Base-by-base conservation (phyloP, 2,888 invertebrate genomes). In the Drosophila nigricruria region DNA sequence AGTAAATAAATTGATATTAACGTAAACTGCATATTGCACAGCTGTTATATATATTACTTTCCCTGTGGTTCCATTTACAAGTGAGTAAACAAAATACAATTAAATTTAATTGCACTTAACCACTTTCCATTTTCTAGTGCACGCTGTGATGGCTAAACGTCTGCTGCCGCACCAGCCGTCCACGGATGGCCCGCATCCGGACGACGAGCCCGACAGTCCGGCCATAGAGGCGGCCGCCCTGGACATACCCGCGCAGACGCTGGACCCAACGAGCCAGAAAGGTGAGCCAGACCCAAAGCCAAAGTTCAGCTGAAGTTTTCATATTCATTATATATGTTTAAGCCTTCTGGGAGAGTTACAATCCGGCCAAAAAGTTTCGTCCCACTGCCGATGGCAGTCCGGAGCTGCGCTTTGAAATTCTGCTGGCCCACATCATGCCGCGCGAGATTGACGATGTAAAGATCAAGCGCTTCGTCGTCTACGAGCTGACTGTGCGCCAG, bases 401-500 rank as follows among this genome's bases (percentile, higher is more conserved):
- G 3, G 74, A 88, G 30, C 70, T 93, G 23, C 86, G 91, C 4
- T 96, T 96, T 86, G 95, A 96, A 93, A 95, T 96, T 77, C 93
- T 95, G 23, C 95, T 95, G 20, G 95, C 96, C n/a, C 93, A 95
- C 73, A 95, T 95, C 52, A 94, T 95, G 77, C 94, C 95, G 38
- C 94, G 94, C n/a, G 94, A 94, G 58, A 94, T 93, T 53, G 95
- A 95, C 73, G 91, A 91, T 76, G 78, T 79, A 0, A 92, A 92
- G 53, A 81, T 92, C 3, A 96, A 95, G 86, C 96, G 96, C 86
- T 95, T 94, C 92, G 96, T 96, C 10, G 94, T 96, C 0, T 96
- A 96, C 77, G 95, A 95, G 88, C 88, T 96, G 59, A 95, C 94
- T 91, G 94, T 95, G 36, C 93, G 95, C 42, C 95, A 94, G 86